These are phyloP conservation scores for Podotricha telesiphe DNA, from an alignment of 2,888 invertebrate species.

Conservation along the genomic window DNA sequence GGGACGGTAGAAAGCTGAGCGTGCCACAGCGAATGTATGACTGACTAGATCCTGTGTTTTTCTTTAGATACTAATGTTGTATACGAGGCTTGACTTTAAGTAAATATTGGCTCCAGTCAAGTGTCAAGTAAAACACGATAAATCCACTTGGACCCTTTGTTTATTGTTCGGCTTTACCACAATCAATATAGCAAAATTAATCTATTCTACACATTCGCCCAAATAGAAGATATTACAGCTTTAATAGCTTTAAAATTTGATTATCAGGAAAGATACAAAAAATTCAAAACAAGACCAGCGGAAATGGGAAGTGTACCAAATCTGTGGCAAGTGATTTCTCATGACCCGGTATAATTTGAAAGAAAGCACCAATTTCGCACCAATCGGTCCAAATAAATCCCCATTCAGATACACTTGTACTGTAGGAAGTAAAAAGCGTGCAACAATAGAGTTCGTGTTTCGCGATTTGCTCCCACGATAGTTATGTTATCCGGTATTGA, in stretches of 20 bases:
- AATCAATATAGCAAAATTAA: too few species aligned
- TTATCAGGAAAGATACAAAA: too few species aligned
- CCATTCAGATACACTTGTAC: conserved; percentile 36
- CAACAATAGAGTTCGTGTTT: conserved; percentile 43
- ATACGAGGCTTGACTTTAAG: neutral
- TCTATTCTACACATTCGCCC: too few species aligned
- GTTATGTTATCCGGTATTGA: conserved; percentile 40
- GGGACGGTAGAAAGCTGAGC: conserved; percentile 45
- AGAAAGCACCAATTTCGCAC: conserved; percentile 35
- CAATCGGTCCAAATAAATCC: conserved; percentile 33
- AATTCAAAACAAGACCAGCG: too few species aligned
- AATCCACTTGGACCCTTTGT: too few species aligned
- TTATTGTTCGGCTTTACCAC: too few species aligned
- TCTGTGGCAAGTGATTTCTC: conserved; percentile 21
- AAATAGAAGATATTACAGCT: too few species aligned
- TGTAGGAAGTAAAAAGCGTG: conserved; percentile 38
- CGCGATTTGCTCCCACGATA: conserved; percentile 46
- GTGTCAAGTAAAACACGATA: too few species aligned
- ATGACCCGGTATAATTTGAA: conserved; percentile 32
- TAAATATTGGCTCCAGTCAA: too few species aligned
- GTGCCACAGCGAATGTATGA: conserved; percentile 35
- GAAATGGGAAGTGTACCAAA: neutral
- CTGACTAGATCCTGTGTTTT: conserved; percentile 34
- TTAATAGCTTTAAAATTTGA: too few species aligned
- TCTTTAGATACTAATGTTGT: conserved; percentile 24